Evolutionary conservation across 2,888 invertebrate genomes (phyloP).

Genomic region (Morinoia aosen): DNA sequence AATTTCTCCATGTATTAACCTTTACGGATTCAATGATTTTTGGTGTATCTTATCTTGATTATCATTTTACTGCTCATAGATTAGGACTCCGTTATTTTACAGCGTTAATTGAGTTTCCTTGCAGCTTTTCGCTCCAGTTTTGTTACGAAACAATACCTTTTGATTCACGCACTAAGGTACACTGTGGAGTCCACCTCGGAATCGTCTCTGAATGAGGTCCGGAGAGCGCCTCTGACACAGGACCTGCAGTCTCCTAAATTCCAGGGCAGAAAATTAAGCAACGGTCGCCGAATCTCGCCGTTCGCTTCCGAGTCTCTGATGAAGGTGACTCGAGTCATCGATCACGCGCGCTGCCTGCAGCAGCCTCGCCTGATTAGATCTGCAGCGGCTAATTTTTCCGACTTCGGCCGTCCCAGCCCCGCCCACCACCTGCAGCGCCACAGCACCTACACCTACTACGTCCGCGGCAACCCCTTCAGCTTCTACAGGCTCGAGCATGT

Average conservation of each 20-base stretch:
- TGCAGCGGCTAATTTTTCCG: background rate
- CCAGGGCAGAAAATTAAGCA: background rate
- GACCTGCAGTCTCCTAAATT: background rate
- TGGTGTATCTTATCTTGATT: too few species aligned
- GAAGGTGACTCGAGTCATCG: constrained; percentile 3
- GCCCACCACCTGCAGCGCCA: background rate
- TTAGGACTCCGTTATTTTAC: too few species aligned
- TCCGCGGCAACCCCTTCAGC: background rate
- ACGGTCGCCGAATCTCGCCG: background rate
- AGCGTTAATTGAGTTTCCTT: background rate
- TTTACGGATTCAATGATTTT: too few species aligned
- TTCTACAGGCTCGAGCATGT: background rate
- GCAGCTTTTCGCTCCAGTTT: background rate
- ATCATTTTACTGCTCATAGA: too few species aligned
- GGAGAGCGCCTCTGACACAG: background rate
- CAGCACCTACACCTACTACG: constrained; percentile 23
- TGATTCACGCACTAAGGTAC: background rate
- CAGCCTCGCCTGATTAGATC: constrained; percentile 22
- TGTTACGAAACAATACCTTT: background rate
- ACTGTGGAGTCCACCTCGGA: background rate
- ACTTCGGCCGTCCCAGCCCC: background rate
- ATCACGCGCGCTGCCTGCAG: background rate
- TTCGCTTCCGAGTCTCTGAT: background rate
- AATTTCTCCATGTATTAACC: too few species aligned
- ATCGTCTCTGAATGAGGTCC: background rate